Percentiles rank a stretch among this genome's conserved stretches.
Conservation (phyloP, 2,888 invertebrate species). For the Sphaerophoria rueppellii region DNA sequence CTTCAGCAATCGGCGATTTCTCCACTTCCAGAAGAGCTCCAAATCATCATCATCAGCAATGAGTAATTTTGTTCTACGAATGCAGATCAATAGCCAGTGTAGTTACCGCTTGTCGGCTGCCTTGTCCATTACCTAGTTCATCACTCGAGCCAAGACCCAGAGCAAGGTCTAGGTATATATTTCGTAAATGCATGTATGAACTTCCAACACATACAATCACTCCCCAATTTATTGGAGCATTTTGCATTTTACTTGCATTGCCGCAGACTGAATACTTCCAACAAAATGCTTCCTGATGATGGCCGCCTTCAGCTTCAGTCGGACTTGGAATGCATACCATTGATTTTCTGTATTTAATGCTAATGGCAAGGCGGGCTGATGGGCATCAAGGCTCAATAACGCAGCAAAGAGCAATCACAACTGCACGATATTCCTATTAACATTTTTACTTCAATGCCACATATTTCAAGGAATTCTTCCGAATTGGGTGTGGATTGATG, state of each 20-base stretch:
- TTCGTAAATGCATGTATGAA: conserved; percentile 31
- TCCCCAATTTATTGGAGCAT: conserved; percentile 71
- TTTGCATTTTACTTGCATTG: conserved; percentile 58
- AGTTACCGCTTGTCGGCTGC: no score
- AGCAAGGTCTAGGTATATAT: conserved; percentile 12
- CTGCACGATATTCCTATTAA: conserved; percentile 71
- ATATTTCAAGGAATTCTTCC: conserved; percentile 66
- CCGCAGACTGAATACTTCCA: conserved; percentile 47
- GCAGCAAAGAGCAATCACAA: conserved; percentile 56
- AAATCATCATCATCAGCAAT: conserved; percentile 50
- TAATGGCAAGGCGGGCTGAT: not conserved
- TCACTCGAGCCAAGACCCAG: not conserved
- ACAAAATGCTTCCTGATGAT: conserved; percentile 68
- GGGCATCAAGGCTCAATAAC: not conserved
- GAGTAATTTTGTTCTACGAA: conserved; percentile 49
- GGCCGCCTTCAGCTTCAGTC: conserved; percentile 11
- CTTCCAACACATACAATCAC: conserved; percentile 58
- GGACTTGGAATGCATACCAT: not conserved
- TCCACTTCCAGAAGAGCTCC: not conserved
- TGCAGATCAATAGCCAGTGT: conserved; percentile 52
- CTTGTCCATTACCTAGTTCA: conserved; percentile 6
- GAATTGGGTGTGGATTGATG: conserved; percentile 38
- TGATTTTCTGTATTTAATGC: conserved; percentile 12
- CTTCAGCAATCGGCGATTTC: conserved; percentile 33
- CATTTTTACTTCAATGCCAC: conserved; percentile 70